Percentiles rank a stretch among this genome's conserved stretches.
Evolutionary conservation across 2,888 invertebrate species (phyloP).

Genomic region (Aspidapion aeneum): DNA sequence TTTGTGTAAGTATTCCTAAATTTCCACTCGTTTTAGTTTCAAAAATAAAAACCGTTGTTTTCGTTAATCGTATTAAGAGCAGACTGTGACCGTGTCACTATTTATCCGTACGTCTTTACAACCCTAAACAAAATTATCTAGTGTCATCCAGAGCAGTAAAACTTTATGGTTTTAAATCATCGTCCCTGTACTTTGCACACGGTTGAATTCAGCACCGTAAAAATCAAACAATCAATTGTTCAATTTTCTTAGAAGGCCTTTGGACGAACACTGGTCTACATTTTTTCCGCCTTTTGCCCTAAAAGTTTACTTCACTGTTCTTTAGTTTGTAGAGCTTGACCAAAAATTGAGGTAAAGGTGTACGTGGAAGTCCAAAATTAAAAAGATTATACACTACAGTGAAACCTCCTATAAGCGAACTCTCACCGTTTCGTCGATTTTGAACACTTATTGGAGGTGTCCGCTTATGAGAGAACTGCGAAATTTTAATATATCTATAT

Average conservation of each 20-base stretch:
- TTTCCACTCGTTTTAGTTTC: no score
- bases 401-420: no score
- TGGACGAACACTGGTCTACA: slow-evolving; percentile 29
- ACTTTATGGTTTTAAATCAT: slow-evolving; percentile 13
- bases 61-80: no score
- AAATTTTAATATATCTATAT: no score
- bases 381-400: no score
- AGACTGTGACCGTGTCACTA: no score
- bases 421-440: no score
- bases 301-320: slow-evolving; percentile 1
- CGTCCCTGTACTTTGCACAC: slow-evolving; percentile 11
- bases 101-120: neutral
- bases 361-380: neutral
- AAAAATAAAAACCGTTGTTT: no score
- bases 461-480: no score
- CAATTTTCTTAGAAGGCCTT: slow-evolving; percentile 33
- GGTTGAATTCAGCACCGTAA: slow-evolving; percentile 21
- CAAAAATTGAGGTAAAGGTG: neutral
- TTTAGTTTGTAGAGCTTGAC: neutral
- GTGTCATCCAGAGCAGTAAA: slow-evolving; percentile 10
- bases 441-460: no score
- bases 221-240: slow-evolving; percentile 32
- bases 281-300: slow-evolving; percentile 28
- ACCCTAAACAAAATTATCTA: slow-evolving; percentile 21
- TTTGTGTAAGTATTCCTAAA: no score